These are phyloP conservation scores for Quiscalus mexicanus DNA, from an alignment of 2,113 vertebrate genomes.

Conservation along the genomic window DNA sequence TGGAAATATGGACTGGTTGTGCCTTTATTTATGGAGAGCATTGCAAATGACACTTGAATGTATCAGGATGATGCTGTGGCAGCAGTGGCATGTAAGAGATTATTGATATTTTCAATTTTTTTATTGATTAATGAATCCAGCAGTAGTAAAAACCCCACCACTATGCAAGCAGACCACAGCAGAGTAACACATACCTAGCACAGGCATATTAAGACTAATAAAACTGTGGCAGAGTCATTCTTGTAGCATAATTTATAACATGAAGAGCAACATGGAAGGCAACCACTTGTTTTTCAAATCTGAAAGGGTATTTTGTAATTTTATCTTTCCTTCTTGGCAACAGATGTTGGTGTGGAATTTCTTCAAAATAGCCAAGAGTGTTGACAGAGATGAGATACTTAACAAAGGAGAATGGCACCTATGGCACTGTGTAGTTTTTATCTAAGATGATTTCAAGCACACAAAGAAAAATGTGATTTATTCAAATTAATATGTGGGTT, in stretches of 20 bases:
- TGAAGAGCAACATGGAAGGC: background rate
- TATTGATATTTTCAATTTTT: constrained; percentile 50
- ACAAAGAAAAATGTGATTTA: background rate
- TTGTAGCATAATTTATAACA: background rate
- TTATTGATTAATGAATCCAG: constrained; percentile 67
- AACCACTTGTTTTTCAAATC: background rate
- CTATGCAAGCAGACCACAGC: constrained; percentile 47
- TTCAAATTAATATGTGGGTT: background rate
- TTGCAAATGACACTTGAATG: constrained; percentile 64
- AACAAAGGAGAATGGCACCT: background rate
- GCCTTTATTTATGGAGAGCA: constrained; percentile 70
- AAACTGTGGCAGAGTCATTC: background rate
- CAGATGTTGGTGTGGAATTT: background rate
- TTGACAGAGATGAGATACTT: background rate
- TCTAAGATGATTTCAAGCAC: background rate
- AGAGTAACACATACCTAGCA: background rate
- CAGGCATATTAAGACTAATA: background rate
- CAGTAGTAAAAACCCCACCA: background rate
- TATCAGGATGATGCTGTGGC: constrained; percentile 53
- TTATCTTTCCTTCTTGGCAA: background rate
- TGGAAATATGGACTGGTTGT: constrained; percentile 87
- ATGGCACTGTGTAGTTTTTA: background rate
- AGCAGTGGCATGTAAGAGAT: constrained; percentile 55
- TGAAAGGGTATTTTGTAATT: background rate
- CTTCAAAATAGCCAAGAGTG: background rate